A percentile compares a stretch with the other conserved stretches of the same genome.
These are phyloP conservation scores for Euura lappo DNA, from an alignment of 1,140 invertebrate genomes.

Conservation along the genomic window DNA sequence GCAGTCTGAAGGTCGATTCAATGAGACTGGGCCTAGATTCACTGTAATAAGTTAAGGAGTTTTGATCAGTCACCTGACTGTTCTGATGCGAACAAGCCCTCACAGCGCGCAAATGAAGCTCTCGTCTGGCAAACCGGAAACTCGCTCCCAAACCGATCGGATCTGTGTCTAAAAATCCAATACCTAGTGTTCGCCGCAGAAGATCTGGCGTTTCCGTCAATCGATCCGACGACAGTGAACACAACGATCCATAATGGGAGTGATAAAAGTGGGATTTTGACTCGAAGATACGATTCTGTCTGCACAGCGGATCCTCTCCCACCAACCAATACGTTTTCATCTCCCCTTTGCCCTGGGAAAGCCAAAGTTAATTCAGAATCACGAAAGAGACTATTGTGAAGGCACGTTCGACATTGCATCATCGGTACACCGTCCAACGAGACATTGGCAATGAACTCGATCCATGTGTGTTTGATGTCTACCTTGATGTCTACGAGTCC, in stretches of 20 bases:
- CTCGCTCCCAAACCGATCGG: conserved; percentile 10
- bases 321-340: conserved; percentile 80
- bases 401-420: no score
- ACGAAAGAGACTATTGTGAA: background rate
- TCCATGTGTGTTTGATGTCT: background rate
- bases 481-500: conserved; percentile 67
- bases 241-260: conserved; percentile 18
- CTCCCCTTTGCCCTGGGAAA: conserved; percentile 72
- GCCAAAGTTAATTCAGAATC: conserved; percentile 10
- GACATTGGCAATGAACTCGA: no score
- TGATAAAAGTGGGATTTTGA: conserved; percentile 19
- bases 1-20: background rate
- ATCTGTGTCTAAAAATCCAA: conserved; percentile 28
- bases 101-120: conserved; percentile 36
- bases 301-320: conserved; percentile 62
- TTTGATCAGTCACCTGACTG: conserved; percentile 23
- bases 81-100: conserved; percentile 31
- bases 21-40: background rate
- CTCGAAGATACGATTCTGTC: conserved; percentile 29
- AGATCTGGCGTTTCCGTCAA: conserved; percentile 42
- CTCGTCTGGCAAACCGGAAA: conserved; percentile 21
- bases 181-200: conserved; percentile 30
- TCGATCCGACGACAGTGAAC: conserved; percentile 21
- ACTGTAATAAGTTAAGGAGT: background rate
- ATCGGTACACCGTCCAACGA: no score